A percentile compares a stretch with the other conserved stretches of the same genome.
These are phyloP conservation scores for Rhineura floridana DNA, from an alignment of 2,113 vertebrate genomes.

Conservation along the genomic window DNA sequence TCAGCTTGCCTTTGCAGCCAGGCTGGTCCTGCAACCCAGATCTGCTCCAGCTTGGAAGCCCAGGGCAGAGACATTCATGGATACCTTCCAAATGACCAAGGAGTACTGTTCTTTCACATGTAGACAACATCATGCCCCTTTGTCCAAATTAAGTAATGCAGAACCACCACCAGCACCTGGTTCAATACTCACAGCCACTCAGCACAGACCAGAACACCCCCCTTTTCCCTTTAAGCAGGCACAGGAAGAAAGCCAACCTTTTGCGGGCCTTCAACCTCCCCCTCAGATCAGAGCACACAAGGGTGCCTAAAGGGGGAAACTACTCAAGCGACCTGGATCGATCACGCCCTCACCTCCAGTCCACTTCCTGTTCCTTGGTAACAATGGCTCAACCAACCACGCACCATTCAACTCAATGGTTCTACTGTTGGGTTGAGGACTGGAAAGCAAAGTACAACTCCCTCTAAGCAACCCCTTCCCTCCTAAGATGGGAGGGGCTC, in stretches of 20 bases:
- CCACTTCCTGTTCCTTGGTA: background rate
- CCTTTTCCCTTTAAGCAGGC: background rate
- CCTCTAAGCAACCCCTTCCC: background rate
- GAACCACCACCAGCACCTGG: background rate
- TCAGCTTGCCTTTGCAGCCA: background rate
- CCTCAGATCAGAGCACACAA: background rate
- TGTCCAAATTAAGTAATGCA: background rate
- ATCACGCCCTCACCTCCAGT: background rate
- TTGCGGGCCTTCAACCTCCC: background rate
- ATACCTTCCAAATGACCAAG: background rate
- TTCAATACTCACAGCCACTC: background rate
- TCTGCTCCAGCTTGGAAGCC: background rate
- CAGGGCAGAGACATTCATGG: background rate
- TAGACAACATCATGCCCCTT: background rate
- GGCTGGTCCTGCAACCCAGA: background rate
- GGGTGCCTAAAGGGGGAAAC: background rate
- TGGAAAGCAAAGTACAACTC: background rate
- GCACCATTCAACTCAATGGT: background rate
- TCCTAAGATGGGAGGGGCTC: background rate
- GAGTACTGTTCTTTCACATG: background rate
- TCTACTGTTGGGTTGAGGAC: no score
- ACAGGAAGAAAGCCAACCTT: background rate
- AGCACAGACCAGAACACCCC: background rate
- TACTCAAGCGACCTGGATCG: background rate
- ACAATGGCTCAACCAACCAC: background rate